These are phyloP conservation scores for Sylvilagus bachmani DNA, from an alignment of 2,113 vertebrate species.

Conservation along the genomic window DNA sequence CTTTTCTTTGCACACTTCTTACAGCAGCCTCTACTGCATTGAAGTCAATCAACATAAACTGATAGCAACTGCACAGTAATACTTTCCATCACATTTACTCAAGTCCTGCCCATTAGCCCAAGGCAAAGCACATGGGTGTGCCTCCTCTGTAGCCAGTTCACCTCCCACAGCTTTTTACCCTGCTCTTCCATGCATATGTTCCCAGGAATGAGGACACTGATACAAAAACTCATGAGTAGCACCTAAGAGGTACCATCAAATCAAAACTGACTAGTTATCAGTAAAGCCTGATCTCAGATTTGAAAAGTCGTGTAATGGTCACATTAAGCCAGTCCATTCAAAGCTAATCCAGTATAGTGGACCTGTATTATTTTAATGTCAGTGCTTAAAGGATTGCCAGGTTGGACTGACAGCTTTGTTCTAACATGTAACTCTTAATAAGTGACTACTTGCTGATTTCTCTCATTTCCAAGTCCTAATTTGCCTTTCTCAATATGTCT, in stretches of 20 bases:
- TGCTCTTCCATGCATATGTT: background rate
- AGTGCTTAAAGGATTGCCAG: background rate
- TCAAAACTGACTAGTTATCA: background rate
- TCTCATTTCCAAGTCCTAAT: conserved; percentile 17
- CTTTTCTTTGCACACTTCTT: conserved; percentile 10
- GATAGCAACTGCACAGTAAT: background rate
- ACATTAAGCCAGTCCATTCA: background rate
- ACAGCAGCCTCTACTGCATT: background rate
- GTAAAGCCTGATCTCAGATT: background rate
- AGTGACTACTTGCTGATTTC: background rate
- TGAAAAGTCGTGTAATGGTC: background rate
- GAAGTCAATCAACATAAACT: background rate
- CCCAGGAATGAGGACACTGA: background rate
- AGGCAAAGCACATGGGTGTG: background rate
- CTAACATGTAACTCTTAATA: background rate
- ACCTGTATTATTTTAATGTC: background rate
- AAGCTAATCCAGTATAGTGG: background rate
- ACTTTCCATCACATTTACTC: background rate
- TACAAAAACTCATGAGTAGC: background rate
- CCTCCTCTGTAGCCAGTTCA: background rate
- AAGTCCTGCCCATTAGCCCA: background rate
- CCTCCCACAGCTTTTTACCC: background rate
- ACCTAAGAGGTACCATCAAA: background rate
- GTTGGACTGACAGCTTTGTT: background rate
- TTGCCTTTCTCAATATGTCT: conserved; percentile 55